These are phyloP conservation scores for Philotrypesis tridentata DNA, from an alignment of 1,140 invertebrate species.

Conservation along the genomic window DNA sequence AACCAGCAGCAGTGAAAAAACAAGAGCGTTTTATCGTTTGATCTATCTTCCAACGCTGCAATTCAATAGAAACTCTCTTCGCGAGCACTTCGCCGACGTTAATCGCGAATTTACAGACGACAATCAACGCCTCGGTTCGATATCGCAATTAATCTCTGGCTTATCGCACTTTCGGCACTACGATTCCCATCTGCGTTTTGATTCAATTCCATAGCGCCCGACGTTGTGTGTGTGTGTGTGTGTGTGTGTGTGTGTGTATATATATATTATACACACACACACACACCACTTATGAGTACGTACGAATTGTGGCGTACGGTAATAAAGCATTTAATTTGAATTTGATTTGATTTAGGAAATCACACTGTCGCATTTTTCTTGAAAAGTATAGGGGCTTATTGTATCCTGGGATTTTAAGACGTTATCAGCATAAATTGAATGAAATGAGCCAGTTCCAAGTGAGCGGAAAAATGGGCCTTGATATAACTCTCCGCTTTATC, in stretches of 20 bases:
- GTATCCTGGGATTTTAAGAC: too few species aligned
- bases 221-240: background rate
- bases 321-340: background rate
- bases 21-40: background rate
- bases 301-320: too few species aligned
- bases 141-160: constrained; percentile 15
- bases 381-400: too few species aligned
- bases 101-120: background rate
- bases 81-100: background rate
- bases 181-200: constrained; percentile 1
- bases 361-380: too few species aligned
- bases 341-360: background rate
- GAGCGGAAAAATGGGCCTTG: too few species aligned
- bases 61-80: background rate
- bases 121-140: background rate
- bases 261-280: background rate
- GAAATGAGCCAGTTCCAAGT: too few species aligned
- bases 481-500: too few species aligned
- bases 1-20: background rate
- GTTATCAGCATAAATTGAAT: too few species aligned
- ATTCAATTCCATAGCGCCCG: background rate
- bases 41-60: background rate
- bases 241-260: background rate
- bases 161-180: constrained; percentile 6
- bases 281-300: background rate